Evolutionary conservation across 2,888 invertebrate species (phyloP), one percentile per base, ranked within the genome.

Genomic region (Furcula furcula): DNA sequence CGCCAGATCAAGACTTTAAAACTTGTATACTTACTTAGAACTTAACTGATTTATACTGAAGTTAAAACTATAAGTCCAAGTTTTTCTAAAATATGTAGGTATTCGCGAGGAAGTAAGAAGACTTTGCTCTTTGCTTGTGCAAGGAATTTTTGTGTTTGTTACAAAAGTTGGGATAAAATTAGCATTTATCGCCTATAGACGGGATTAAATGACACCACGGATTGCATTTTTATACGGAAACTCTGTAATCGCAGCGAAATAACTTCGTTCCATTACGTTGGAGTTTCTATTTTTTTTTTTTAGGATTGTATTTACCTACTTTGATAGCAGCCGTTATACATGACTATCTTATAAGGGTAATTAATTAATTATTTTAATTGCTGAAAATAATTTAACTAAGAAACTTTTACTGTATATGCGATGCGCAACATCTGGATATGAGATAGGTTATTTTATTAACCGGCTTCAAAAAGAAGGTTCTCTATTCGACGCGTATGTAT

Each of bases 101-200:
- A n/a, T 69, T 65, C 65, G 49, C 55, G 44, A n/a, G n/a, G n/a
- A n/a, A n/a, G n/a, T 40, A 43, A 62, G 57, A 62, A 63, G 57
- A 54, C 65, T 69, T 68, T 56, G 52, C 59, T 46, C 40, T 50
- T 51, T 36, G 47, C 40, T 54, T 46, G 55, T 55, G 57, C 66
- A 49, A 52, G 47, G 62, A 66, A 68, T 74, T 77, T 79, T 76
- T 70, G 63, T 65, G 61, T 69, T 73, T 66, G 60, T 65, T 64
- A 45, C 57, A 47, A 68, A 82, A 79, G 64, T 80, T 79, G 42
- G 47, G 40, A 55, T 65, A 55, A 54, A 76, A 81, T 83, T 81
- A 76, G 70, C 82, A 80, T 83, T 80, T 79, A 74, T 80, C 63
- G 73, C 60, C 65, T 70, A 69, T 70, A 65, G 65, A 67, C 63